Conservation (phyloP, 2,888 invertebrate species). For the Erebia aethiops region DNA sequence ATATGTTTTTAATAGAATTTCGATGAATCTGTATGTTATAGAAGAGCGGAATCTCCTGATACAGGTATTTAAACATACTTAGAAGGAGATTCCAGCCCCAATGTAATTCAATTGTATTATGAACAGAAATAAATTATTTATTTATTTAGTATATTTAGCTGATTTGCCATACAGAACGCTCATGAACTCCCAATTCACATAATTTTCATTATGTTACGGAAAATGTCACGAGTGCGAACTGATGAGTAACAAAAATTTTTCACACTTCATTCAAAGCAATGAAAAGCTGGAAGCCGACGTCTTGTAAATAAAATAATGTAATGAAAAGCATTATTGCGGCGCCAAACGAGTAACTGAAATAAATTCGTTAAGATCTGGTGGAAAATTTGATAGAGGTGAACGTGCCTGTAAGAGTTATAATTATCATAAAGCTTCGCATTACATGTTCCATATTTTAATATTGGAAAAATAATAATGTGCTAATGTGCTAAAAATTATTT, state of each 20-base stretch:
- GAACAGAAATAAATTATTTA: no score
- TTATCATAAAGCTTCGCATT: not conserved
- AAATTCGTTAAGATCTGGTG: slow-evolving; percentile 16
- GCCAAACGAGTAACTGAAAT: slow-evolving; percentile 30
- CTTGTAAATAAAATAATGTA: slow-evolving; percentile 62
- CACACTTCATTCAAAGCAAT: slow-evolving; percentile 50
- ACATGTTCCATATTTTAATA: not conserved
- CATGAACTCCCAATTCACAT: not conserved
- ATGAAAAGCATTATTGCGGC: slow-evolving; percentile 36
- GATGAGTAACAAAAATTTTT: slow-evolving; percentile 44
- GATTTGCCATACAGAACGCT: not conserved
- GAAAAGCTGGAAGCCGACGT: slow-evolving; percentile 56
- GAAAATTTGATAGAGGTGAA: not conserved
- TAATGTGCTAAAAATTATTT: not conserved
- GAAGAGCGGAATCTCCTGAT: no score
- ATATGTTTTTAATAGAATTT: no score
- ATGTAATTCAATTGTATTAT: no score
- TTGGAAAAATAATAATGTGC: not conserved
- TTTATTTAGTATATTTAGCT: no score
- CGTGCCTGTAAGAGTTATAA: not conserved
- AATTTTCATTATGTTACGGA: not conserved
- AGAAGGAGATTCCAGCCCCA: no score
- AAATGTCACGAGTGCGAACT: not conserved
- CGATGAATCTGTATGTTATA: no score
- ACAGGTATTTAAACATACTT: no score